Evolutionary conservation across 2,888 invertebrate genomes (phyloP).

Genomic region (Drosophila testacea): DNA sequence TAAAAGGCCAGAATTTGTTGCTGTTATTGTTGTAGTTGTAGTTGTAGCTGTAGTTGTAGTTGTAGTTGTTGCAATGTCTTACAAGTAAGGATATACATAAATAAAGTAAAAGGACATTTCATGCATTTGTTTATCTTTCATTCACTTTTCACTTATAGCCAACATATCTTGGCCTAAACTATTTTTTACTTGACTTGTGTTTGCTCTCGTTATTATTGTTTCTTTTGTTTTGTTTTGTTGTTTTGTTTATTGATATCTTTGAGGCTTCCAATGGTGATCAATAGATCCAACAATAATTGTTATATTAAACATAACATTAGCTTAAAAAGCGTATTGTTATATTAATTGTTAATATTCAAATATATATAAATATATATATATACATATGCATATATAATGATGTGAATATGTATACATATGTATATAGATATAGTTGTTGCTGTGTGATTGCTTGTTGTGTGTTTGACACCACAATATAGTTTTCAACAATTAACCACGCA

Average conservation of each 20-base stretch:
- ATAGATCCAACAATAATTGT: slow-evolving; percentile 47
- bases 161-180: slow-evolving; percentile 13
- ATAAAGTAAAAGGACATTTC: slow-evolving; percentile 38
- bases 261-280: slow-evolving; percentile 57
- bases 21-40: slow-evolving; percentile 1
- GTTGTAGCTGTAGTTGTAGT: slow-evolving; percentile 5
- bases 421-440: slow-evolving; percentile 4
- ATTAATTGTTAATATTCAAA: slow-evolving; percentile 30
- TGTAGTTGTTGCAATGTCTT: slow-evolving; percentile 18
- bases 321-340: slow-evolving; percentile 71
- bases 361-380: slow-evolving; percentile 12
- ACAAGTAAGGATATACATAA: slow-evolving; percentile 27
- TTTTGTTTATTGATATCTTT: slow-evolving; percentile 35
- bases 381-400: slow-evolving; percentile 1
- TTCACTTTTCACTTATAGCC: not conserved
- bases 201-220: slow-evolving; percentile 18
- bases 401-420: slow-evolving; percentile 1
- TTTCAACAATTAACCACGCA: slow-evolving; percentile 32
- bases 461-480: not conserved
- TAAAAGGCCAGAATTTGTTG: slow-evolving; percentile 8
- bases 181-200: slow-evolving; percentile 24
- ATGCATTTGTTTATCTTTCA: slow-evolving; percentile 9
- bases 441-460: slow-evolving; percentile 17
- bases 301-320: slow-evolving; percentile 66
- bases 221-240: slow-evolving; percentile 28